Base-by-base conservation (phyloP, 2,113 vertebrate species). In the Amblyopsis rosae region DNA sequence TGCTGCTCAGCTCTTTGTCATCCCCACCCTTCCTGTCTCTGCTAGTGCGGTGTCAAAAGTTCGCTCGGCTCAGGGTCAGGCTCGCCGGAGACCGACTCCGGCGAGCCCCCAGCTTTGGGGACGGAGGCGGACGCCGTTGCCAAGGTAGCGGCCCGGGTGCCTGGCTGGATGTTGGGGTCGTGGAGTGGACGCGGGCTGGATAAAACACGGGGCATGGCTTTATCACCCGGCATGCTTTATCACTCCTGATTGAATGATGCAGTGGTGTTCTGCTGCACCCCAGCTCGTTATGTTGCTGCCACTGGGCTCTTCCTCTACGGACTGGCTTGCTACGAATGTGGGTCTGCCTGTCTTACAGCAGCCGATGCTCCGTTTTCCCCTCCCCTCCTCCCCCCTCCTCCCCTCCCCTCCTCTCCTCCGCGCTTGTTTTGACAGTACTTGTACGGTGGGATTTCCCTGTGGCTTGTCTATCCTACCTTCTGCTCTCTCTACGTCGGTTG, bases 1-100 rank as follows among this genome's bases (percentile, higher is more conserved):
- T 86, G 53, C 70, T 70, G 19, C 54, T 46, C 15, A 26, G 12
- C 32, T 10, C 33, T 46, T 19, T 60, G 6, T 65, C 54, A 41
- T 4, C 19, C 15, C 12, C 47, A 4, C 55, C 19, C 69, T n/a
- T 83, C 64, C 58, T 82, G 67, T 80, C 81, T 65, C 75, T 75
- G 65, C 79, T 86, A 91, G 90, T 85, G 82, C 80, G 62, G 69
- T 80, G 83, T 72, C 76, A 86, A 82, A 79, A 84, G 88, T 72
- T 69, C 41, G 61, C 55, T 71, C 15, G 77, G 81, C 59, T 77
- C 72, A 35, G 68, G 75, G 75, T 72, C 45, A 75, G 77, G 60
- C 26, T 26, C 26, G 26, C n/a, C n/a, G n/a, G n/a, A n/a, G n/a
- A n/a, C n/a, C n/a, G 26, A 3, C 70, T 80, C 86, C 77, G 86